Evolutionary conservation across 1,140 invertebrate genomes (phyloP).

Genomic region (Anastatus disparis): DNA sequence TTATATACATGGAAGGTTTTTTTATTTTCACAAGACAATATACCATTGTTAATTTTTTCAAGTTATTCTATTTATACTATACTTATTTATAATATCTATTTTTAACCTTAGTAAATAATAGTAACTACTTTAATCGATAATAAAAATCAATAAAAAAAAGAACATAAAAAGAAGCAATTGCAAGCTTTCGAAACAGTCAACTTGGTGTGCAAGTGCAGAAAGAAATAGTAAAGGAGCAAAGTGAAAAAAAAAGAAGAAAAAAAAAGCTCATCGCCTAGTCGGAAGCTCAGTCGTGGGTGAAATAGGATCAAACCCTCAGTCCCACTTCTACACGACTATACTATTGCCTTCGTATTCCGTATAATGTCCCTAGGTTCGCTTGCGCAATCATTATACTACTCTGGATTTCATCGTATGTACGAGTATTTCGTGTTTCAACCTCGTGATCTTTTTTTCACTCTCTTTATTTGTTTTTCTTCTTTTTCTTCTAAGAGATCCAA

Average conservation of each 20-base stretch:
- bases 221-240: neutral
- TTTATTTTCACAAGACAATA: too few species aligned
- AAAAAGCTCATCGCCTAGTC: slow-evolving; percentile 11
- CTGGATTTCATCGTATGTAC: slow-evolving; percentile 15
- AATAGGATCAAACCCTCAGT: slow-evolving; percentile 31
- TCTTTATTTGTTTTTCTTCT: neutral
- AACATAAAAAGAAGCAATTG: too few species aligned
- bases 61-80: too few species aligned
- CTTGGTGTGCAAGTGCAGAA: neutral
- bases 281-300: slow-evolving; percentile 37
- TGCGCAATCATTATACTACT: slow-evolving; percentile 18
- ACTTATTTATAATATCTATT: too few species aligned
- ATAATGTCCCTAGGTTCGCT: neutral
- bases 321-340: neutral
- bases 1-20: too few species aligned
- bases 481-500: neutral
- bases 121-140: too few species aligned
- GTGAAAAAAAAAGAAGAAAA: neutral
- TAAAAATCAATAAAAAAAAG: too few species aligned
- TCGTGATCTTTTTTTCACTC: neutral
- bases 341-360: neutral
- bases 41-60: too few species aligned
- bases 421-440: neutral
- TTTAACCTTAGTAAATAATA: too few species aligned
- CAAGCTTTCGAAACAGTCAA: too few species aligned